Evolutionary conservation across 2,888 invertebrate species (phyloP).

Genomic region (Strigamia maritima): DNA sequence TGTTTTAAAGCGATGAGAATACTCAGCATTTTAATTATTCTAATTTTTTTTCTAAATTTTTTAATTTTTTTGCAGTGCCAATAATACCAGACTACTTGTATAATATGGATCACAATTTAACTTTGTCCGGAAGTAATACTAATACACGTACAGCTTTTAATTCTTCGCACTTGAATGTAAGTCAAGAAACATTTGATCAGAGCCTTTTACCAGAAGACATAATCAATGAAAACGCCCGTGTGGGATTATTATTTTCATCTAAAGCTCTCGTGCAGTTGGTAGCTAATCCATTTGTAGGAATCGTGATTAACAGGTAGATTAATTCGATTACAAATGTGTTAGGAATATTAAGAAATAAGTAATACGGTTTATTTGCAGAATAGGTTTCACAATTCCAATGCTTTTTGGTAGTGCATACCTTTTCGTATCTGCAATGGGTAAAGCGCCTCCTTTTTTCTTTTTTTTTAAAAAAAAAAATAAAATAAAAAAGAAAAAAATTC

Average conservation of each 20-base stretch:
- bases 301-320: slow-evolving; percentile 58
- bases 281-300: slow-evolving; percentile 72
- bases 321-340: background rate
- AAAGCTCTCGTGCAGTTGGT: slow-evolving; percentile 76
- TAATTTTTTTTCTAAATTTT: background rate
- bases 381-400: slow-evolving; percentile 67
- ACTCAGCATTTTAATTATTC: background rate
- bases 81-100: slow-evolving; percentile 74
- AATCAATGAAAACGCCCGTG: slow-evolving; percentile 60
- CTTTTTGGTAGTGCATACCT: slow-evolving; percentile 67
- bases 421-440: slow-evolving; percentile 66
- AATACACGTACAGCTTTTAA: slow-evolving; percentile 1
- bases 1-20: background rate
- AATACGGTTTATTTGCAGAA: slow-evolving; percentile 49
- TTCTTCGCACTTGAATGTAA: slow-evolving; percentile 16
- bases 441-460: slow-evolving; percentile 53
- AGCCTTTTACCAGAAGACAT: slow-evolving; percentile 46
- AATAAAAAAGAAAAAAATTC: too few relatives aligned
- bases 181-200: slow-evolving; percentile 33
- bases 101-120: slow-evolving; percentile 49
- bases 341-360: background rate
- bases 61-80: slow-evolving; percentile 61
- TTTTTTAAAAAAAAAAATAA: too few relatives aligned
- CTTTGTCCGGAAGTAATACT: slow-evolving; percentile 34
- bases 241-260: slow-evolving; percentile 60